Conservation (phyloP, 2,797 vertebrate species). For the Ataeniobius toweri region DNA sequence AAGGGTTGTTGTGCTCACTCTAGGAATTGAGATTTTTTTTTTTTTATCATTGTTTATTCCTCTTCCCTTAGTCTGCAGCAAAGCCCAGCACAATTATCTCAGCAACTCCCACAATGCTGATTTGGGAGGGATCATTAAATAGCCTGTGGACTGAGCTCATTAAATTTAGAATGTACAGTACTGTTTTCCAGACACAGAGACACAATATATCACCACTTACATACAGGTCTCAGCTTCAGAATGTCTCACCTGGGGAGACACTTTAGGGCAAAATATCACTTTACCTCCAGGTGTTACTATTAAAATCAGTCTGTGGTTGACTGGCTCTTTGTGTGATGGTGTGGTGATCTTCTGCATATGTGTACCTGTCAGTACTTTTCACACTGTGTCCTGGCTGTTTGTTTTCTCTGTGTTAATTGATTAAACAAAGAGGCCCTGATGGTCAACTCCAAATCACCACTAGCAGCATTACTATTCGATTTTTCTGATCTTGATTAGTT, state of each 20-base stretch:
- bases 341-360: constrained; percentile 12
- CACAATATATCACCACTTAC: constrained; percentile 28
- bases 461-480: constrained; percentile 43
- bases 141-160: constrained; percentile 71
- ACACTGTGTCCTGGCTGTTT: constrained; percentile 54
- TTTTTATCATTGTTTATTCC: constrained; percentile 61
- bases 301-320: constrained; percentile 51
- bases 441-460: constrained; percentile 72
- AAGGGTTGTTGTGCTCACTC: constrained; percentile 42
- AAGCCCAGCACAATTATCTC: constrained; percentile 71
- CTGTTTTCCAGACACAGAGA: constrained; percentile 62
- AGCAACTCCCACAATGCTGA: constrained; percentile 61
- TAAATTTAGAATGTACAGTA: constrained; percentile 63
- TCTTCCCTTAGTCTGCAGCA: constrained; percentile 56
- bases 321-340: constrained; percentile 23
- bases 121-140: constrained; percentile 75
- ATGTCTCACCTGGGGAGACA: constrained; percentile 52
- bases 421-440: constrained; percentile 69
- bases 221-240: constrained; percentile 27
- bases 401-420: constrained; percentile 73
- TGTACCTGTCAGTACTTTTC: constrained; percentile 27
- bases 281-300: constrained; percentile 41
- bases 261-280: constrained; percentile 49
- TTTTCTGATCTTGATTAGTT: constrained; percentile 64
- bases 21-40: constrained; percentile 37